These are phyloP conservation scores for Linurgus olivaceus DNA, from an alignment of 2,797 vertebrate genomes.

Conservation along the genomic window DNA sequence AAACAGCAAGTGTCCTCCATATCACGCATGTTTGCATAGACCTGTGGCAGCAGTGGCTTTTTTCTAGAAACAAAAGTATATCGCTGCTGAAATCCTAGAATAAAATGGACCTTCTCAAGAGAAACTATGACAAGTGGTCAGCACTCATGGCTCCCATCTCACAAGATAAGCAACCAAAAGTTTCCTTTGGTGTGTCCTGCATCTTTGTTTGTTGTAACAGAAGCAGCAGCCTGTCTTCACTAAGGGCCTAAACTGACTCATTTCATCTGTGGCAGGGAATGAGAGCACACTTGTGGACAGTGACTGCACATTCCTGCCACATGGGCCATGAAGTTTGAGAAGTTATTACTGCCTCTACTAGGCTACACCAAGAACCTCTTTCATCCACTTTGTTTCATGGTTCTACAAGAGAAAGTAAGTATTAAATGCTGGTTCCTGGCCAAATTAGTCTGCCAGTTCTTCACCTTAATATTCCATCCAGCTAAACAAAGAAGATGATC, in stretches of 20 bases:
- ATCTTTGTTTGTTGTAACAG: not conserved
- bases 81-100: not conserved
- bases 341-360: not conserved
- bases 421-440: not conserved
- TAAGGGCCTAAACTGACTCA: not conserved
- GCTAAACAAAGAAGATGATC: not conserved
- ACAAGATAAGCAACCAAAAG: not conserved
- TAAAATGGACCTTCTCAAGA: not conserved
- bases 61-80: not conserved
- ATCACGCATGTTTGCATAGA: not conserved
- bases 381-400: not conserved
- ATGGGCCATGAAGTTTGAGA: not conserved
- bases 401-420: not conserved
- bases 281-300: not conserved
- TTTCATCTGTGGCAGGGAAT: not conserved
- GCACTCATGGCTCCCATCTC: not conserved
- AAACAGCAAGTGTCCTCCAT: not conserved
- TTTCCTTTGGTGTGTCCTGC: not conserved
- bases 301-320: not conserved
- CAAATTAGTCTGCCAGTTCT: not conserved
- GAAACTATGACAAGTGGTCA: not conserved
- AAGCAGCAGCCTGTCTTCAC: not conserved
- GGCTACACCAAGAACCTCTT: not conserved
- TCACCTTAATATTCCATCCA: not conserved
- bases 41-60: not conserved